These are phyloP conservation scores for Dromaius novaehollandiae DNA, from an alignment of 2,113 vertebrate genomes.

Conservation along the genomic window DNA sequence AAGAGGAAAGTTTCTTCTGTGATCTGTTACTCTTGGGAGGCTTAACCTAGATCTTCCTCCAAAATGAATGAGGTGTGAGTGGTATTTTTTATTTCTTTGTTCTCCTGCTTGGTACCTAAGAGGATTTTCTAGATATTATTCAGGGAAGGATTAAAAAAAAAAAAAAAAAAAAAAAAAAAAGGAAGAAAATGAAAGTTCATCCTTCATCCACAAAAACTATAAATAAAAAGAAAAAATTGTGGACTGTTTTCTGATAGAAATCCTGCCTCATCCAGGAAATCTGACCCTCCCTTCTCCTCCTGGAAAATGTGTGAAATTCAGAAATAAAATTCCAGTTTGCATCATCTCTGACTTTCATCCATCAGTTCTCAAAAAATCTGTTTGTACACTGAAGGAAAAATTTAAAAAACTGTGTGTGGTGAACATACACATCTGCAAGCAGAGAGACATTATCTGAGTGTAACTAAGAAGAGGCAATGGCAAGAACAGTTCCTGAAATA, in stretches of 20 bases:
- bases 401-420: neutral
- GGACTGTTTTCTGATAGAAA: neutral
- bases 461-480: constrained; percentile 2
- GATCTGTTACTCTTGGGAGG: neutral
- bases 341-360: neutral
- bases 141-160: neutral
- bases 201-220: neutral
- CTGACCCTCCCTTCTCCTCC: neutral
- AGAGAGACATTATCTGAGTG: neutral
- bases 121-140: neutral
- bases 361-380: neutral
- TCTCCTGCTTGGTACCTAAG: neutral
- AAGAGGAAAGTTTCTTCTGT: neutral
- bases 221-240: neutral
- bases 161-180: neutral
- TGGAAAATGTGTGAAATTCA: neutral
- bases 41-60: neutral
- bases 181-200: neutral
- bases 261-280: neutral
- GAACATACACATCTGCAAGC: neutral
- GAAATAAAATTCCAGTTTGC: neutral
- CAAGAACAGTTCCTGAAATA: neutral
- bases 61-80: neutral
- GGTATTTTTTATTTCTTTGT: neutral
- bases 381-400: neutral